Conservation (phyloP, 1,140 invertebrate species). For the Brachionus koreanus region DNA sequence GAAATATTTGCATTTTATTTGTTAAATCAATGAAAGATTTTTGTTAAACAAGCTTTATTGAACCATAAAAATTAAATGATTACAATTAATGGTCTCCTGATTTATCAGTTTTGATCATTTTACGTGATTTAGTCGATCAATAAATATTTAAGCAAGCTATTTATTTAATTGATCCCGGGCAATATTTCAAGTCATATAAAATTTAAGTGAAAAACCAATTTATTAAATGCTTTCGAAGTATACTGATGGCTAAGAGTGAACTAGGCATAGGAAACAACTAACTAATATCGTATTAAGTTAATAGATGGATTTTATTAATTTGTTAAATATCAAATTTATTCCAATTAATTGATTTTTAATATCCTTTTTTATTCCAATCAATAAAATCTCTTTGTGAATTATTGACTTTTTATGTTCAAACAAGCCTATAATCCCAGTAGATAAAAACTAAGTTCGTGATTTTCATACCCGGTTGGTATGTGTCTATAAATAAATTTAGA, state of each 20-base stretch:
- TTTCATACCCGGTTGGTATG: neutral
- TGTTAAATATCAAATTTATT: slow-evolving; percentile 29
- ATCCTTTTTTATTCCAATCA: slow-evolving; percentile 1
- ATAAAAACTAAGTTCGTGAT: neutral
- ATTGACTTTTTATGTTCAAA: neutral
- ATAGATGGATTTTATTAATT: slow-evolving; percentile 26
- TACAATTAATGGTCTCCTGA: neutral
- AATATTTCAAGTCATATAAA: neutral
- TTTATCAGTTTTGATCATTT: slow-evolving; percentile 4
- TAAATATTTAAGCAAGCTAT: neutral
- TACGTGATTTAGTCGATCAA: neutral
- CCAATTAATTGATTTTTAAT: slow-evolving; percentile 23
- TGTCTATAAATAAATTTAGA: neutral
- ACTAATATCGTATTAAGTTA: neutral
- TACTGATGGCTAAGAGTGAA: neutral
- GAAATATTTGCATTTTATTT: slow-evolving; percentile 15
- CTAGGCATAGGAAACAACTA: neutral
- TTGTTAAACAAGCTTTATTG: neutral
- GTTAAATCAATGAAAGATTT: neutral
- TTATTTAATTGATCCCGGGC: neutral
- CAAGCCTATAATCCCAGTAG: neutral
- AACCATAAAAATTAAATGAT: neutral
- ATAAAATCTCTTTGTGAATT: neutral
- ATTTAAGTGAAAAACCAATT: neutral
- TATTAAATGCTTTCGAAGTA: neutral